Evolutionary conservation across 1,140 invertebrate genomes (phyloP), one percentile per base, ranked within the genome.

Genomic region (Protaetia brevitarsis): DNA sequence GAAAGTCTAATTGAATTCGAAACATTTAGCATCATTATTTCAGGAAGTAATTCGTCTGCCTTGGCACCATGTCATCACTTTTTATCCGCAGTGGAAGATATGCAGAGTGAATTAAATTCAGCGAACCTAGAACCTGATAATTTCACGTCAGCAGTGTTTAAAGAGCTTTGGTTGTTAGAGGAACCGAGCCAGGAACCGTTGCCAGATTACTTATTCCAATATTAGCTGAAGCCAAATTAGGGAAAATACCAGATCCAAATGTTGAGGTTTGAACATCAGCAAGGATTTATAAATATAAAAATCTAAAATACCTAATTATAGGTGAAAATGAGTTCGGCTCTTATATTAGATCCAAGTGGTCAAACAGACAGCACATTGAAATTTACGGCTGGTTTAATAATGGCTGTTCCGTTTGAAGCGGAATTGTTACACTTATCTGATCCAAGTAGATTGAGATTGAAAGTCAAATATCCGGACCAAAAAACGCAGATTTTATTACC

Each of bases 381-480:
- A 78, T 96, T 97, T 74, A 95, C 94, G 16, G 94, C 95, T 0
- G 95, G 95, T 0, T 84, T 98, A 0, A 87, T 97, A 23, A 85
- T 95, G 29, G 92, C 90, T 16, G 88, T 97, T 26, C 88, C 87
- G 7, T 81, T 97, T 31, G 92, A 95, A 73, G 93, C 92, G 0
- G 92, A 94, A 76, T 85, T 98, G 66, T 82, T 87, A 45, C 89
- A 95, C 80, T 81, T 97, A 51, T 83, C 86, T 19, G 87, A 93
- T 77, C 81, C 91, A 2, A 80, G 80, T 64, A 83, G 87, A 65
- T 81, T 97, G 58, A 82, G 93, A 64, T 86, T 97, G 26, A 90
- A 91, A 79, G 86, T 97, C 11, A 90, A 93, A 71, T 97, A 96
- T 82, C 95, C 95, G 2, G 95, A 98, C 82, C 91, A 95, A 74